phyloP scores from a whole-genome alignment of 2,797 vertebrate genomes.

The Orientallactaga sibirica region DNA sequence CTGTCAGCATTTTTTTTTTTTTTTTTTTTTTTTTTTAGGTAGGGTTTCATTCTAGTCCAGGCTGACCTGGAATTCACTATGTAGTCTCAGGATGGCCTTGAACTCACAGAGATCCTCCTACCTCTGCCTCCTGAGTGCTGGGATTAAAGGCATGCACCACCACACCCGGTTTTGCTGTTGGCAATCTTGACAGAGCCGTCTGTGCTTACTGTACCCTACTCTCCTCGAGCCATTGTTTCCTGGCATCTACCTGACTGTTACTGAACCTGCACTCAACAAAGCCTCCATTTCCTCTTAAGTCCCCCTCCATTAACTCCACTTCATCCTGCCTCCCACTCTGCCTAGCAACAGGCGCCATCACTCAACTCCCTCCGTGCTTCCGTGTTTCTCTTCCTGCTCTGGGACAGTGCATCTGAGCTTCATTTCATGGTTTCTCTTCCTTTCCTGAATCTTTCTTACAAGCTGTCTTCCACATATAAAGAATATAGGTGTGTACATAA shows the following conservation, averaged over 20 bases:
- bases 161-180: no score
- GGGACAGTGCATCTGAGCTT: background rate
- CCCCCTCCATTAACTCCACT: background rate
- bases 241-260: background rate
- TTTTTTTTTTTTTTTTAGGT: no score
- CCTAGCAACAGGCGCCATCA: background rate
- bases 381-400: background rate
- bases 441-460: background rate
- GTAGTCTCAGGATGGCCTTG: no score
- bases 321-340: background rate
- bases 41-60: no score
- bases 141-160: no score
- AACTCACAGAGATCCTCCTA: no score
- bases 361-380: background rate
- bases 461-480: background rate
- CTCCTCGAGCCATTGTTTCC: background rate
- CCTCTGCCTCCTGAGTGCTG: no score
- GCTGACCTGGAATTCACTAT: no score
- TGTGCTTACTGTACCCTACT: background rate
- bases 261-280: background rate
- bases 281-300: background rate
- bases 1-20: background rate
- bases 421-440: background rate
- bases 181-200: conserved; percentile 27
- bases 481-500: background rate